Evolutionary conservation across 2,888 invertebrate species (phyloP).

Genomic region (Xestia sexstrigata): DNA sequence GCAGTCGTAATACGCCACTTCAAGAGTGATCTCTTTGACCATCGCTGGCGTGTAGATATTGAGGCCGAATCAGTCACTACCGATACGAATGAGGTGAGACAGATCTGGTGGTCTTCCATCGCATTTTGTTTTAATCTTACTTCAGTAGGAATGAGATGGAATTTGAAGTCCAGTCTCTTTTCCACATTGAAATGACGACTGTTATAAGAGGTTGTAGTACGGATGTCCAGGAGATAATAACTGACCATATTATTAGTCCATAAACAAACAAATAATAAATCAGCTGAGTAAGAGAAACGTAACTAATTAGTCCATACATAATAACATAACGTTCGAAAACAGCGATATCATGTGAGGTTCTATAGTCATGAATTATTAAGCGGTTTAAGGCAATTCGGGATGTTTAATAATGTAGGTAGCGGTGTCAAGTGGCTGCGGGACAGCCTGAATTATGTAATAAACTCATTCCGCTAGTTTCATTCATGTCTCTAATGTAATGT

Average conservation of each 20-base stretch:
- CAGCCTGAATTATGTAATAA: constrained; percentile 78
- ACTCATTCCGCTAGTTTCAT: constrained; percentile 67
- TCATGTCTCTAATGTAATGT: constrained; percentile 58
- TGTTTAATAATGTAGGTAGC: constrained; percentile 78
- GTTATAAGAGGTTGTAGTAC: too few relatives aligned
- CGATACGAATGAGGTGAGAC: too few relatives aligned
- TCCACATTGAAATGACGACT: too few relatives aligned
- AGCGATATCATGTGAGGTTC: constrained; percentile 56
- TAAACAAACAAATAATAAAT: constrained; percentile 30
- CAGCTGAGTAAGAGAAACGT: constrained; percentile 23
- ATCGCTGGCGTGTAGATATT: too few relatives aligned
- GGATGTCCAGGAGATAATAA: too few relatives aligned
- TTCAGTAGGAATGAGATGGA: neutral
- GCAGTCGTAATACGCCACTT: too few relatives aligned
- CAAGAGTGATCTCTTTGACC: too few relatives aligned
- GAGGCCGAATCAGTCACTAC: too few relatives aligned
- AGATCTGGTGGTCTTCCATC: too few relatives aligned
- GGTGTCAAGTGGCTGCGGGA: constrained; percentile 75
- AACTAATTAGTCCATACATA: constrained; percentile 58
- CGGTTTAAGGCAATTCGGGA: constrained; percentile 74
- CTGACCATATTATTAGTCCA: neutral
- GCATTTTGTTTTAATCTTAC: neutral
- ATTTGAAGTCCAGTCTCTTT: neutral
- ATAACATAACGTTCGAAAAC: constrained; percentile 53
- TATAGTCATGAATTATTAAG: constrained; percentile 73